A percentile compares a stretch with the other conserved stretches of the same genome.
phyloP scores from a whole-genome alignment of 2,797 vertebrate genomes.

The Sebastes paucispinis region DNA sequence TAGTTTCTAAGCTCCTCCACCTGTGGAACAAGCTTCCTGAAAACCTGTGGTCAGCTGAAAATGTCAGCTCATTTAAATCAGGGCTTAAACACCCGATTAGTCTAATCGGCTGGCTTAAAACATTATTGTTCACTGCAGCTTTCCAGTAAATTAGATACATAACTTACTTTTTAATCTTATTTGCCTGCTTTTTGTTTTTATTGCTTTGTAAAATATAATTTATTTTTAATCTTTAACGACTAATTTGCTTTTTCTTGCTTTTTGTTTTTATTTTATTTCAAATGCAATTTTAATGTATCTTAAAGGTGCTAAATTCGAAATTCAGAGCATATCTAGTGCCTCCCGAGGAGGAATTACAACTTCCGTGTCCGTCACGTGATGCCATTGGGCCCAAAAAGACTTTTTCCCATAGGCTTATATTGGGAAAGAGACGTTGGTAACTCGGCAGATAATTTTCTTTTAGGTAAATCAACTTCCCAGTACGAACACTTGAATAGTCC shows the following conservation, averaged over 20 bases:
- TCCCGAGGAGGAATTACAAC: no score
- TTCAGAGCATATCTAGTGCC: no score
- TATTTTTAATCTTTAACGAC: rapidly evolving
- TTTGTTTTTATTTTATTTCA: background rate
- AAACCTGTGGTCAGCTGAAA: background rate
- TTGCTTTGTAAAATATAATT: no score
- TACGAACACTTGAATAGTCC: no score
- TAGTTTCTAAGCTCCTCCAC: background rate
- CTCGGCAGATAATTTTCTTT: no score
- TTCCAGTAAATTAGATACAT: background rate
- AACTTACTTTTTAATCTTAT: background rate
- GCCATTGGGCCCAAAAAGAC: no score
- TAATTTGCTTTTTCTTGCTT: background rate
- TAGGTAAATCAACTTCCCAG: no score
- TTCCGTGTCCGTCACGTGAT: no score
- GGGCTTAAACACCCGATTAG: background rate
- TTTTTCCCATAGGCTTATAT: no score
- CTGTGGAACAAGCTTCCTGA: background rate
- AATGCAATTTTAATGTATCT: background rate
- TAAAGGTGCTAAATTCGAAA: no score
- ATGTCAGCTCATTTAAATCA: background rate
- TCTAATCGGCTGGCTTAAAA: background rate
- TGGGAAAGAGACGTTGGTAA: no score
- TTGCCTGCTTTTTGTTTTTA: background rate
- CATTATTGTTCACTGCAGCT: background rate